Percentiles rank a stretch among this genome's conserved stretches.
phyloP scores from a whole-genome alignment of 2,888 invertebrate species.

The Pantelozetes paolii region DNA sequence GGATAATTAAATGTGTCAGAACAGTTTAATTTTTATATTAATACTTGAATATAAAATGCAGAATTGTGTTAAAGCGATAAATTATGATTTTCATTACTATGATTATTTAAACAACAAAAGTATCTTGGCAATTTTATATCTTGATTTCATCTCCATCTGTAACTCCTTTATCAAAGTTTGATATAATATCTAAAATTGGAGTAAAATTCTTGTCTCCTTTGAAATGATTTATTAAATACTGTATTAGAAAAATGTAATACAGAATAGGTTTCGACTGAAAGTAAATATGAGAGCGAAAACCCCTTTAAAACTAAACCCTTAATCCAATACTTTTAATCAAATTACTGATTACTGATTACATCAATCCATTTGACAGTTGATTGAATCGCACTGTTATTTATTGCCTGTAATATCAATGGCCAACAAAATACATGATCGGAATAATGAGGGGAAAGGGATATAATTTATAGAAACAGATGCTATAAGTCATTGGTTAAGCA shows the following conservation, averaged over 20 bases:
- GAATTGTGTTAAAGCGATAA: too few species aligned
- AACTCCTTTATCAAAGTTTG: neutral
- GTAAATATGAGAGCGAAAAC: conserved; percentile 6
- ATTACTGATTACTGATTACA: conserved; percentile 33
- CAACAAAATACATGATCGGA: neutral
- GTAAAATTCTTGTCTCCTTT: too few species aligned
- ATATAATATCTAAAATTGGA: too few species aligned
- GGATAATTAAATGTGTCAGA: too few species aligned
- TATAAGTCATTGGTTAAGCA: neutral
- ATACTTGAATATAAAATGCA: too few species aligned
- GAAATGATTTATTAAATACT: too few species aligned
- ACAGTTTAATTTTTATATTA: too few species aligned
- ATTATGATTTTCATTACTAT: too few species aligned
- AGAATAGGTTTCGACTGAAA: neutral
- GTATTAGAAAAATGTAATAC: neutral
- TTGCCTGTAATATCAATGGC: neutral
- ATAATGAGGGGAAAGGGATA: neutral
- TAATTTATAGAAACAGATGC: neutral
- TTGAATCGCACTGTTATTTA: conserved; percentile 9
- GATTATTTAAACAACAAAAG: too few species aligned
- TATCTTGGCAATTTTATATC: too few species aligned
- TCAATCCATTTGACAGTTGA: conserved; percentile 15
- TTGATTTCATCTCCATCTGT: too few species aligned
- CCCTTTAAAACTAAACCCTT: too few species aligned
- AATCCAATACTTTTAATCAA: conserved; percentile 18